Conservation (phyloP, 2,797 vertebrate species). For the Hirundo rustica region DNA sequence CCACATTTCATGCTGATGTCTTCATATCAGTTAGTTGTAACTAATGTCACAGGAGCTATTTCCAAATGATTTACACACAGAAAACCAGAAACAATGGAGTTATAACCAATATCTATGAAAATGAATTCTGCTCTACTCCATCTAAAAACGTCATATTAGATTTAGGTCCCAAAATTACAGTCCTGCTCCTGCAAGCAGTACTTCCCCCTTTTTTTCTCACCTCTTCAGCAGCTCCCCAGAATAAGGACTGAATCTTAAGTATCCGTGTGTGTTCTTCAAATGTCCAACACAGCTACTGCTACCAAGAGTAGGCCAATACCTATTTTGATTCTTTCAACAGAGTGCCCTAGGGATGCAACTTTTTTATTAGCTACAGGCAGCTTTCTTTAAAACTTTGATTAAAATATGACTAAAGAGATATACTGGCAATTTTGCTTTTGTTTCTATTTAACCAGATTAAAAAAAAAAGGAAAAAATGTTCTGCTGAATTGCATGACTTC, state of each 20-base stretch:
- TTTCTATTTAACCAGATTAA: conserved; percentile 46
- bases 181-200: not conserved
- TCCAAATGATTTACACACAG: not conserved
- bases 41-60: not conserved
- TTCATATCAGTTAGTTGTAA: not conserved
- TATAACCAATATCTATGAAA: not conserved
- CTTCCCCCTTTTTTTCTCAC: not conserved
- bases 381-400: conserved; percentile 36
- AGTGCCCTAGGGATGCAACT: not conserved
- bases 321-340: not conserved
- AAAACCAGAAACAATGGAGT: not conserved
- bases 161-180: not conserved
- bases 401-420: conserved; percentile 37
- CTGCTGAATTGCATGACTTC: conserved; percentile 73
- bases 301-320: not conserved
- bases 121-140: not conserved
- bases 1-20: not conserved
- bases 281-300: not conserved
- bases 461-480: conserved; percentile 17
- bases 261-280: not conserved
- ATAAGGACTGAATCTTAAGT: not conserved
- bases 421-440: conserved; percentile 37
- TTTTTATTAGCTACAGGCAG: not conserved
- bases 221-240: not conserved
- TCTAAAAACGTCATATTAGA: not conserved